Base-by-base conservation (phyloP, 2,113 vertebrate species). In the Limnothrissa miodon region DNA sequence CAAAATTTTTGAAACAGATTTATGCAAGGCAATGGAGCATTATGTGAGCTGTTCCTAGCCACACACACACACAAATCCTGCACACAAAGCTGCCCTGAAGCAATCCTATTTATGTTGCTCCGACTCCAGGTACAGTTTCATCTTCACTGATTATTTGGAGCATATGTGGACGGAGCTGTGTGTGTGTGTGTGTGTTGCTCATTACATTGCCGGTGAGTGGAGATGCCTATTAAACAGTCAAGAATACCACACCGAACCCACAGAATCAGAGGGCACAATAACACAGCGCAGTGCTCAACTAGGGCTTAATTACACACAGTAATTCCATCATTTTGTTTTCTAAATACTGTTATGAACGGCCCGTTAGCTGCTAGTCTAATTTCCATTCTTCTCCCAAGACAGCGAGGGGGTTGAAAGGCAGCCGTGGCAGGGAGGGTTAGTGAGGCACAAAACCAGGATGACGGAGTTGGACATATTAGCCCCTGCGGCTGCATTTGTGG, bases 321-420 rank as follows among this genome's bases (percentile, higher is more conserved):
- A 87, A 87, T 85, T 84, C 87, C 85, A 85, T 88, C 84, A 85
- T 85, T 89, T 87, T 87, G 83, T 87, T 87, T 87, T 85, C 86
- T 82, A 87, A 89, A 86, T 85, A 82, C 84, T 80, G 86, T 85
- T 85, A 86, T 86, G 82, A 89, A 83, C 82, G 62, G 79, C 80
- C 82, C 83, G 83, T 83, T 82, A 86, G 87, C 80, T 84, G 82
- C 48, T 39, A 25, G 80, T 53, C 82, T 87, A 88, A 85, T 87
- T 86, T 84, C 84, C 84, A 79, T 89, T 85, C 83, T 82, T 83
- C 83, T 86, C 62, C 45, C 39, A 78, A 87, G 86, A 80, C 83
- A 85, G 80, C 83, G 80, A 88, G 85, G 85, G 29, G 81, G 83
- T 82, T 87, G 87, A 78, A 82, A 85, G 78, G 59, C 85, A 85